phyloP scores from a whole-genome alignment of 2,888 invertebrate genomes.

The Harpalus rufipes region DNA sequence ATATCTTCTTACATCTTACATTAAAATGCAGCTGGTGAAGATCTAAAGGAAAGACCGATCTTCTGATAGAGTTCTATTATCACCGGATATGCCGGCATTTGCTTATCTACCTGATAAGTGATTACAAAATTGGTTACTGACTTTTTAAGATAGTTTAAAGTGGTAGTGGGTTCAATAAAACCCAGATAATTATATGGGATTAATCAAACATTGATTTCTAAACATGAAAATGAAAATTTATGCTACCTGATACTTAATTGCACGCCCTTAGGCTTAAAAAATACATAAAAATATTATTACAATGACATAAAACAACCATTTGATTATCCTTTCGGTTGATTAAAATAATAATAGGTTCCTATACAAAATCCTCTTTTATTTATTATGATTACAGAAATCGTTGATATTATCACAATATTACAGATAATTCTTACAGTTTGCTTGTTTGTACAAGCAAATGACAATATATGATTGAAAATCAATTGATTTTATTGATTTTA shows the following conservation, averaged over 20 bases:
- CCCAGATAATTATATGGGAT: slow-evolving; percentile 24
- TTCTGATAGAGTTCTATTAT: slow-evolving; percentile 30
- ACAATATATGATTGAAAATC: background rate
- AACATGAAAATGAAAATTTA: slow-evolving; percentile 38
- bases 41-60: slow-evolving; percentile 21
- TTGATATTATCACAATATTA: background rate
- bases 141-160: background rate
- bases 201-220: slow-evolving; percentile 32
- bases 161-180: slow-evolving; percentile 6
- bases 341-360: slow-evolving; percentile 26
- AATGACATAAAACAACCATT: slow-evolving; percentile 42
- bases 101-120: slow-evolving; percentile 31
- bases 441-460: slow-evolving; percentile 1
- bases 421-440: background rate
- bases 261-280: background rate
- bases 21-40: slow-evolving; percentile 29
- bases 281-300: slow-evolving; percentile 35
- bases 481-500: background rate
- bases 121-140: background rate
- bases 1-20: slow-evolving; percentile 19
- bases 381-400: slow-evolving; percentile 3
- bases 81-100: slow-evolving; percentile 31
- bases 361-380: background rate
- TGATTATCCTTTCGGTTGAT: slow-evolving; percentile 21
- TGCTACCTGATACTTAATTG: slow-evolving; percentile 17